Conservation (phyloP, 2,888 invertebrate genomes). For the Lasioglossum lativentre region DNA sequence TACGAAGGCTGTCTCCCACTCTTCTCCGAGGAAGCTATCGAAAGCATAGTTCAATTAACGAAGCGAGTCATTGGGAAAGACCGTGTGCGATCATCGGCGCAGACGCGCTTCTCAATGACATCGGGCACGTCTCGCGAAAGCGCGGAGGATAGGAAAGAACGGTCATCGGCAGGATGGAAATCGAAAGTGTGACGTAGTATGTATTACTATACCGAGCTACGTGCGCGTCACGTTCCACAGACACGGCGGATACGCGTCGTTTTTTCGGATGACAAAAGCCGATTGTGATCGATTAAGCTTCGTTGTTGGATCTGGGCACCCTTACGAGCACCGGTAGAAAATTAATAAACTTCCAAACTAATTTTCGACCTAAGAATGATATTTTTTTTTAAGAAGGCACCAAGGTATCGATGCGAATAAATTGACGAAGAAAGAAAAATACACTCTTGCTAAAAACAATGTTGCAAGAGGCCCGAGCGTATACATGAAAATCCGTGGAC, state of each 20-base stretch:
- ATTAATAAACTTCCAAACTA: not conserved
- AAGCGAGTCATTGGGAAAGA: not conserved
- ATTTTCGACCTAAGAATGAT: not conserved
- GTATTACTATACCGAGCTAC: no score
- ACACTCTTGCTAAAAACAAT: no score
- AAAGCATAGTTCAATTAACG: not conserved
- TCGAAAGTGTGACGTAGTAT: constrained; percentile 39
- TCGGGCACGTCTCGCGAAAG: constrained; percentile 10
- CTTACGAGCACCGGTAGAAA: not conserved
- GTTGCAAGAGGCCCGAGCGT: no score
- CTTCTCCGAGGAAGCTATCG: not conserved
- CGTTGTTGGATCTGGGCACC: not conserved
- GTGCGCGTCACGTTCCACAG: constrained; percentile 28
- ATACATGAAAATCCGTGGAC: not conserved
- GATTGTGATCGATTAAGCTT: not conserved
- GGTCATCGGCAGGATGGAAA: constrained; percentile 33
- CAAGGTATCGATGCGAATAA: no score
- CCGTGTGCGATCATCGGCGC: not conserved
- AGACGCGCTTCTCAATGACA: not conserved
- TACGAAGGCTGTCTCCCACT: no score
- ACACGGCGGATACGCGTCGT: not conserved
- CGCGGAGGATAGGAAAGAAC: constrained; percentile 7
- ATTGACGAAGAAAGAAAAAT: no score
- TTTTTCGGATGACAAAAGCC: not conserved
- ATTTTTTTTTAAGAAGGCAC: no score